A percentile compares a stretch with the other conserved stretches of the same genome.
phyloP scores from a whole-genome alignment of 2,888 invertebrate genomes.

The Allacma fusca region DNA sequence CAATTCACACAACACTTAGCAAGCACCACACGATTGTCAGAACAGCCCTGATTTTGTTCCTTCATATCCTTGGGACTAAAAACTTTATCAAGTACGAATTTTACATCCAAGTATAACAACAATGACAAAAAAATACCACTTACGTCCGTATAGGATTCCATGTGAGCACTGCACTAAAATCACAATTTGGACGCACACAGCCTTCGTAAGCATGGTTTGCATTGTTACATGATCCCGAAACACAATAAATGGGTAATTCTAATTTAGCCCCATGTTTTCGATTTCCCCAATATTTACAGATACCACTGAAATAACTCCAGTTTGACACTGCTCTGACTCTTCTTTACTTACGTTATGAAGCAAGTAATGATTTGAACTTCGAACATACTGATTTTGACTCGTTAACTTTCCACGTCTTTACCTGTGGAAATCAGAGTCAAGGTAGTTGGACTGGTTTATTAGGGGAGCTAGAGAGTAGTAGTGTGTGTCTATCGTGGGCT shows the following conservation, averaged over 20 bases:
- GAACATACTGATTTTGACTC: too few relatives aligned
- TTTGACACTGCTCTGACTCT: too few relatives aligned
- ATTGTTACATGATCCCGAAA: not conserved
- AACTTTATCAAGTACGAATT: slow-evolving; percentile 5
- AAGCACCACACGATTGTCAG: too few relatives aligned
- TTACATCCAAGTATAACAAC: not conserved
- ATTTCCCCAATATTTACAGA: not conserved
- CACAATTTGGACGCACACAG: not conserved
- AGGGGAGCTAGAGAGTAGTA: not conserved
- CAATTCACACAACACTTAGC: too few relatives aligned
- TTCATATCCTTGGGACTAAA: not conserved
- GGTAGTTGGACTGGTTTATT: slow-evolving; percentile 23
- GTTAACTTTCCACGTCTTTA: not conserved
- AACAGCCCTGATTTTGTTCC: too few relatives aligned
- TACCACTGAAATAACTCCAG: not conserved
- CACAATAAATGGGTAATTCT: not conserved
- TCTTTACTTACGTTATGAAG: too few relatives aligned
- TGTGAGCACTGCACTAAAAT: slow-evolving; percentile 3
- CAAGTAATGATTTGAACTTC: too few relatives aligned
- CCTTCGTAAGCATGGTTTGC: not conserved
- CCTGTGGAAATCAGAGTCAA: slow-evolving; percentile 7
- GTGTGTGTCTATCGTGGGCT: not conserved
- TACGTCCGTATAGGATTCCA: slow-evolving; percentile 27
- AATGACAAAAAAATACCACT: not conserved
- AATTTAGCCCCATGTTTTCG: not conserved